Conservation (phyloP, 2,888 invertebrate genomes). For the Trissolcus japonicus region DNA sequence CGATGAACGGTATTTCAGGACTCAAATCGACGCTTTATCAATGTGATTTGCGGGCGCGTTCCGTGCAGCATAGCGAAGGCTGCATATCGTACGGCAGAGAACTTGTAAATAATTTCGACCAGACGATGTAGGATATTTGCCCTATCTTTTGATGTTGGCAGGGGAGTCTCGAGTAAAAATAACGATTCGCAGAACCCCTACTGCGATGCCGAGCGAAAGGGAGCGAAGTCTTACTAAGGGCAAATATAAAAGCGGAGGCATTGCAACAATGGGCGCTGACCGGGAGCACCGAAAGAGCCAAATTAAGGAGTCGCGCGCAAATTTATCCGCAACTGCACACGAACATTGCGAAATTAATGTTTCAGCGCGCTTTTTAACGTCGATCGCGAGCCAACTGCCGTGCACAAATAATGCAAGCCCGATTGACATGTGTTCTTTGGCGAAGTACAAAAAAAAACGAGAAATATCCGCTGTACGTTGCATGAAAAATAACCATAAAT, state of each 20-base stretch:
- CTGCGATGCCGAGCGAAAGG: constrained; percentile 50
- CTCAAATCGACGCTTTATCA: constrained; percentile 32
- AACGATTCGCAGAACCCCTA: constrained; percentile 60
- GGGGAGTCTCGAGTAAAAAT: constrained; percentile 59
- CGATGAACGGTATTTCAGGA: constrained; percentile 3
- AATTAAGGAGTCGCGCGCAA: constrained; percentile 41
- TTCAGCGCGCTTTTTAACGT: constrained; percentile 8
- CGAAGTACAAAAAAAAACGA: constrained; percentile 7
- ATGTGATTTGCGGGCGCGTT: constrained; percentile 37
- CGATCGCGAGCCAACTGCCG: not conserved
- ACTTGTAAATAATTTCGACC: constrained; percentile 67
- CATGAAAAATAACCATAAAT: constrained; percentile 43
- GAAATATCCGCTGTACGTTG: constrained; percentile 16
- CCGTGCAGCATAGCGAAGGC: constrained; percentile 20
- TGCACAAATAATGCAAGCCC: constrained; percentile 27
- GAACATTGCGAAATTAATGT: constrained; percentile 14
- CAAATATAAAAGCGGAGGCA: constrained; percentile 55
- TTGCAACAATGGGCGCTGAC: constrained; percentile 51
- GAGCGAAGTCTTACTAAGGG: constrained; percentile 56
- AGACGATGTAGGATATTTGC: constrained; percentile 59
- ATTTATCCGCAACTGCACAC: constrained; percentile 2
- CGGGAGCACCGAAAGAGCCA: constrained; percentile 27
- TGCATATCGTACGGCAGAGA: constrained; percentile 12
- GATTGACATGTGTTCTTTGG: constrained; percentile 28
- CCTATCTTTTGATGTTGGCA: constrained; percentile 58